A percentile compares a stretch with the other conserved stretches of the same genome.
phyloP scores from a whole-genome alignment of 2,113 vertebrate genomes.

The Bos taurus region DNA sequence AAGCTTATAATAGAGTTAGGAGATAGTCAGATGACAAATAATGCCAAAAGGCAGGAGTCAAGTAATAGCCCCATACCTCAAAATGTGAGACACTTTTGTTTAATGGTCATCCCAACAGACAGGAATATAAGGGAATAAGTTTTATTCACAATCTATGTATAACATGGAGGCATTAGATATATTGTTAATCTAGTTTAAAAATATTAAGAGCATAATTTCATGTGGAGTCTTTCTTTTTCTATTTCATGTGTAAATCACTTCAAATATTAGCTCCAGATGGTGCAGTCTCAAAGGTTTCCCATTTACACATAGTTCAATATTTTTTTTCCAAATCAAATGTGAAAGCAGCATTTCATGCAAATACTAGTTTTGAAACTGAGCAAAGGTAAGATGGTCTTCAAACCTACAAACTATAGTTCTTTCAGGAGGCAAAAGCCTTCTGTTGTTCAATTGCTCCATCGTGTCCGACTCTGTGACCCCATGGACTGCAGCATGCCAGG shows the following conservation, averaged over 20 bases:
- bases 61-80: neutral
- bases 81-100: neutral
- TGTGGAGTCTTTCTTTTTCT: conserved; percentile 23
- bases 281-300: neutral
- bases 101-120: neutral
- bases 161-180: neutral
- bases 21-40: neutral
- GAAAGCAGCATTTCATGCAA: neutral
- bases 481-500: neutral
- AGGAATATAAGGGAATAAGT: neutral
- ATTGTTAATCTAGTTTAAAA: neutral
- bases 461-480: neutral
- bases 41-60: neutral
- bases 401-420: neutral
- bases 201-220: neutral
- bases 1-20: neutral
- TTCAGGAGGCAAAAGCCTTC: neutral
- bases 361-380: neutral
- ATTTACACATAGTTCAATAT: conserved; percentile 11
- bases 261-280: conserved; percentile 42
- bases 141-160: neutral
- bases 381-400: neutral
- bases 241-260: conserved; percentile 24
- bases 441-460: neutral
- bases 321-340: conserved; percentile 21